phyloP scores from a whole-genome alignment of 2,888 invertebrate genomes.

The Eudasyphora cyanicolor region DNA sequence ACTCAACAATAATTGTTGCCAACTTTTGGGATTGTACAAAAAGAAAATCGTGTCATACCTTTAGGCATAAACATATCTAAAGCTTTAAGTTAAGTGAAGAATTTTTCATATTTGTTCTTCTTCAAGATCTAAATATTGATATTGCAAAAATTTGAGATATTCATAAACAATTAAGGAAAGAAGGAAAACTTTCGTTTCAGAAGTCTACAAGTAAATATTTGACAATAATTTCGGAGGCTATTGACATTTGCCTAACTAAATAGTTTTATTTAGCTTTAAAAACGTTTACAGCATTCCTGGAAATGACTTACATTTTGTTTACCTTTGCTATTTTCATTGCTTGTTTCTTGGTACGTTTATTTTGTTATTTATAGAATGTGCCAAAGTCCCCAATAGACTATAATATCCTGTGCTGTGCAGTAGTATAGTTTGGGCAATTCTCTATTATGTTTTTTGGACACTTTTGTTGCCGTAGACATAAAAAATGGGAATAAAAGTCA shows the following conservation, averaged over 20 bases:
- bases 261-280: slow-evolving; percentile 37
- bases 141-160: neutral
- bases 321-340: slow-evolving; percentile 19
- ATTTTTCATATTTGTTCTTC: neutral
- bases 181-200: neutral
- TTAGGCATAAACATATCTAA: neutral
- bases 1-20: neutral
- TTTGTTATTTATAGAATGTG: slow-evolving; percentile 16
- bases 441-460: neutral
- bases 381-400: neutral
- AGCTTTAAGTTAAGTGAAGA: slow-evolving; percentile 1
- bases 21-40: neutral
- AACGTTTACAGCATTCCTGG: neutral
- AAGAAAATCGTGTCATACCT: neutral
- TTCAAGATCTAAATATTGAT: neutral
- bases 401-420: neutral
- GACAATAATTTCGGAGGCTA: neutral
- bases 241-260: neutral
- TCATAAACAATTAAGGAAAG: neutral
- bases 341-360: neutral
- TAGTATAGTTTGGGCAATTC: neutral
- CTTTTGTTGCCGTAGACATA: neutral
- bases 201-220: neutral
- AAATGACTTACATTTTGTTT: slow-evolving; percentile 16
- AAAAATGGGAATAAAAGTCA: neutral